Percentiles rank a stretch among this genome's conserved stretches.
Evolutionary conservation across 2,113 vertebrate species (phyloP).

Genomic region (Shinisaurus crocodilurus): DNA sequence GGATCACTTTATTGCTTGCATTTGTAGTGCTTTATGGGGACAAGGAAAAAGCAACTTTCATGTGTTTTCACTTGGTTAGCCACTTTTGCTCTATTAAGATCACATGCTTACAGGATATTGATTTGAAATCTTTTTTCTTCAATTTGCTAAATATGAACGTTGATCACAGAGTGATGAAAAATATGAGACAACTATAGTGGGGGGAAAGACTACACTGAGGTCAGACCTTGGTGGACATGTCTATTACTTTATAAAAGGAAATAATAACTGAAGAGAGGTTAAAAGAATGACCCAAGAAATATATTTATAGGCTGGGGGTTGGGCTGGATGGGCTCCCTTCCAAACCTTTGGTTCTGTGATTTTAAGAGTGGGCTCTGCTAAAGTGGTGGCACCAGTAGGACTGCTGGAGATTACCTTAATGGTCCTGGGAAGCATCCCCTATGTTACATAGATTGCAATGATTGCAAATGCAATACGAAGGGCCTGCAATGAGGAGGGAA

Average conservation of each 20-base stretch:
- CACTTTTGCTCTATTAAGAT: not conserved
- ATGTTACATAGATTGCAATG: not conserved
- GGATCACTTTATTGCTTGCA: accelerated
- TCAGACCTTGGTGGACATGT: no score
- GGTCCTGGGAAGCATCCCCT: no score
- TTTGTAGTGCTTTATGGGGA: not conserved
- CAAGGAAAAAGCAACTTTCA: not conserved
- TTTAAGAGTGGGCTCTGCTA: not conserved
- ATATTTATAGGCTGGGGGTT: not conserved
- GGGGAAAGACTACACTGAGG: no score
- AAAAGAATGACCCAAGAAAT: not conserved
- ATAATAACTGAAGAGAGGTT: not conserved
- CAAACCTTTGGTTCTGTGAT: not conserved
- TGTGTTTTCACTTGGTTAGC: not conserved
- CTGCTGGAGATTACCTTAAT: not conserved
- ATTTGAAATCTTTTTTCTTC: not conserved
- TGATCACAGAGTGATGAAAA: not conserved
- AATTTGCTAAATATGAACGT: not conserved
- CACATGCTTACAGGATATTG: not conserved
- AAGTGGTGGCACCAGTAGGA: not conserved
- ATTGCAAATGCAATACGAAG: no score
- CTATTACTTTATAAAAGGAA: not conserved
- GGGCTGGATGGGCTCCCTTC: not conserved
- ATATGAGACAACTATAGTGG: not conserved
- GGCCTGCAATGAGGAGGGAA: not conserved